These are phyloP conservation scores for Rotaria magnacalcarata DNA, from an alignment of 2,888 invertebrate genomes.

Conservation along the genomic window DNA sequence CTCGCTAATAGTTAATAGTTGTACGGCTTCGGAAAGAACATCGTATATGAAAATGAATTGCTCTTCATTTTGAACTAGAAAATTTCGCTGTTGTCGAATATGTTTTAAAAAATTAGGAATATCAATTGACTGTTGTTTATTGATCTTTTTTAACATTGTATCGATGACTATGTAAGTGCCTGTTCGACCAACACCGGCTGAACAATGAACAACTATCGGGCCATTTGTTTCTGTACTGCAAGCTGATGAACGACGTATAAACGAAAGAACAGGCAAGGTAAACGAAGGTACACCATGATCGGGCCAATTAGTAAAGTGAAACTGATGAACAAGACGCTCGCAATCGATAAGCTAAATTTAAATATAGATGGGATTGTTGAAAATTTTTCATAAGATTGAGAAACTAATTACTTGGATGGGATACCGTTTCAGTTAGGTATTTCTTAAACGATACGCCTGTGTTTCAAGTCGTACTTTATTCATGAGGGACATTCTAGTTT, in stretches of 20 bases:
- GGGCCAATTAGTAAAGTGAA: slow-evolving; percentile 96
- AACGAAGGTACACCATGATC: slow-evolving; percentile 75
- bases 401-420: no score
- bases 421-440: no score
- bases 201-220: slow-evolving; percentile 92
- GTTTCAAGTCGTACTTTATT: no score
- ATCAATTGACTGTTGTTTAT: slow-evolving; percentile 77
- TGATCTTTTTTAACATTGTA: slow-evolving; percentile 85
- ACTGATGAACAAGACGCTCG: slow-evolving; percentile 74
- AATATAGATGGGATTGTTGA: no score
- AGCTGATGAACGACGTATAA: slow-evolving; percentile 80
- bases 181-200: slow-evolving; percentile 90
- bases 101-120: slow-evolving; percentile 87
- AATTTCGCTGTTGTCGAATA: slow-evolving; percentile 88
- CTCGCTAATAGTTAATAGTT: slow-evolving; percentile 64
- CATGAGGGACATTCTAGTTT: no score
- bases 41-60: slow-evolving; percentile 98
- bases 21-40: slow-evolving; percentile 71
- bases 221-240: slow-evolving; percentile 72
- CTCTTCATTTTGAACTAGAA: slow-evolving; percentile 94
- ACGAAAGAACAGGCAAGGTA: slow-evolving; percentile 83
- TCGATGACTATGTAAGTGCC: slow-evolving; percentile 93
- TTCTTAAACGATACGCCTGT: no score
- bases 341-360: slow-evolving; percentile 40
- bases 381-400: no score